phyloP scores from a whole-genome alignment of 2,888 invertebrate species.

The Cryptus armator region DNA sequence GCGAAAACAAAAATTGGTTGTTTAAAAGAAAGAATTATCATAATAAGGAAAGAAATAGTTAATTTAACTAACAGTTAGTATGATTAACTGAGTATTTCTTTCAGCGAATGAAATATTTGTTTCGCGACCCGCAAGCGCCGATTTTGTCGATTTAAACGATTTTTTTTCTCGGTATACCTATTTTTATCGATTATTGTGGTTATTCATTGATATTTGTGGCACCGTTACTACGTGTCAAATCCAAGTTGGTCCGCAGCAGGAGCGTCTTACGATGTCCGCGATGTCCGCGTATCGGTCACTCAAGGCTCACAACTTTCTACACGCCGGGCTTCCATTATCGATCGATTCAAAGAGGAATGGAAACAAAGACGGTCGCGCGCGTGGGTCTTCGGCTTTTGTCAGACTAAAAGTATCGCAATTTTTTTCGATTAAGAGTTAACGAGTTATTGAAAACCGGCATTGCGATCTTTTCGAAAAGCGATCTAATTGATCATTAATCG shows the following conservation, averaged over 20 bases:
- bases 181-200: slow-evolving; percentile 23
- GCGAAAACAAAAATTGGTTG: too few species aligned
- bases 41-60: too few species aligned
- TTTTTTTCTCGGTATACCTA: background rate
- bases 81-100: too few species aligned
- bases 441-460: background rate
- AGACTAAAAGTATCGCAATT: slow-evolving; percentile 45
- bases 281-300: slow-evolving; percentile 66
- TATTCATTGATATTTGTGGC: too few species aligned
- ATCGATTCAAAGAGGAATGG: slow-evolving; percentile 58
- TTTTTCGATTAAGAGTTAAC: background rate
- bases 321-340: slow-evolving; percentile 68
- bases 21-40: too few species aligned
- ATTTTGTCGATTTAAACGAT: too few species aligned
- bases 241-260: background rate
- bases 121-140: too few species aligned
- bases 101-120: too few species aligned
- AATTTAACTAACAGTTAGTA: too few species aligned
- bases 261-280: slow-evolving; percentile 27
- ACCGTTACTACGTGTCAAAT: background rate
- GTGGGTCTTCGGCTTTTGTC: slow-evolving; percentile 65
- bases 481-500: slow-evolving; percentile 43
- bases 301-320: slow-evolving; percentile 70
- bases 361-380: slow-evolving; percentile 68
- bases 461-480: background rate